Evolutionary conservation across 64 coral and sea anemone genomes (phyloP).

Genomic region (Pocillopora verrucosa): DNA sequence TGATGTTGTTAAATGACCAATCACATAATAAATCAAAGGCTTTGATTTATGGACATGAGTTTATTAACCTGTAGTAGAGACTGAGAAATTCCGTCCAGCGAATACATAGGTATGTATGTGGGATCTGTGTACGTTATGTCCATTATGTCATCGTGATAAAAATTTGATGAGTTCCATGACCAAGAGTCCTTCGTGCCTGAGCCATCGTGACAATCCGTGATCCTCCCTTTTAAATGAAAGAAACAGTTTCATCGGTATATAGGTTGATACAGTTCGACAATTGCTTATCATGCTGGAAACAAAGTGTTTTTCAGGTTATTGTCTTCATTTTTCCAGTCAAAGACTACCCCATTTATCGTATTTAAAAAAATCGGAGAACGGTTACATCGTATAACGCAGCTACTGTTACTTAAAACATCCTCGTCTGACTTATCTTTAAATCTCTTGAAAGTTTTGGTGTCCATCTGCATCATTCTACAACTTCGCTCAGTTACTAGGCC

Average conservation of each 20-base stretch:
- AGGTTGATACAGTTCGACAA: background rate
- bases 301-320: too few species aligned
- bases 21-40: background rate
- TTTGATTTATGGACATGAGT: background rate
- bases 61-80: conserved; percentile 22
- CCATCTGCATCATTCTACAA: too few species aligned
- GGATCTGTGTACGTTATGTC: conserved; percentile 63
- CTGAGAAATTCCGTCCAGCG: conserved; percentile 37
- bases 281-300: too few species aligned
- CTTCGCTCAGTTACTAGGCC: too few species aligned
- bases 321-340: too few species aligned
- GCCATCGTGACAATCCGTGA: conserved; percentile 7
- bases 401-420: too few species aligned
- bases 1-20: too few species aligned
- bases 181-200: conserved; percentile 67
- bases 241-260: background rate
- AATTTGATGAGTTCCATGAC: conserved; percentile 85
- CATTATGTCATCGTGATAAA: conserved; percentile 74
- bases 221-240: conserved; percentile 5
- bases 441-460: too few species aligned
- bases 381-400: too few species aligned
- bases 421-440: too few species aligned
- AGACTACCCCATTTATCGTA: too few species aligned
- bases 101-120: conserved; percentile 39
- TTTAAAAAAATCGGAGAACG: too few species aligned